Percentiles rank a stretch among this genome's conserved stretches.
Conservation (phyloP, 2,888 invertebrate species). For the Coelinius sp. region DNA sequence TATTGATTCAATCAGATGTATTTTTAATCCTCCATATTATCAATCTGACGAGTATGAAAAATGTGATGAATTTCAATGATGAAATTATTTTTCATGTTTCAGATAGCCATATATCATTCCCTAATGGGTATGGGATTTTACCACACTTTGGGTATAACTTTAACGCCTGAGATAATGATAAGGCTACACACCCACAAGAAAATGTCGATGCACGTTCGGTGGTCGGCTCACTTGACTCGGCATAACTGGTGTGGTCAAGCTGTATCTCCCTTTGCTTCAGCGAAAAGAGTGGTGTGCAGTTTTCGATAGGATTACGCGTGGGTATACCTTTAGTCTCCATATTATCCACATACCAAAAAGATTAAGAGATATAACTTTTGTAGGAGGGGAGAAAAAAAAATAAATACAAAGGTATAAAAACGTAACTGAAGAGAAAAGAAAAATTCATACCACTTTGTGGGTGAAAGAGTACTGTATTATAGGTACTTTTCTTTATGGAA, state of each 20-base stretch:
- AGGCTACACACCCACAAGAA: conserved; percentile 6
- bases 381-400: neutral
- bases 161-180: conserved; percentile 12
- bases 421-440: neutral
- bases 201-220: conserved; percentile 27
- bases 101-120: neutral
- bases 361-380: conserved; percentile 1
- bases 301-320: conserved; percentile 38
- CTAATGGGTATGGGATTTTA: neutral
- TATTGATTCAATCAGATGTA: conserved; percentile 48
- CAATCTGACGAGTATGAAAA: neutral
- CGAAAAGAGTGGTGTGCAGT: conserved; percentile 7
- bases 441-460: conserved; percentile 15
- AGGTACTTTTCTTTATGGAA: conserved; percentile 46
- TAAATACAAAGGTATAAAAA: neutral
- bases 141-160: conserved; percentile 8
- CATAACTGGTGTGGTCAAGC: conserved; percentile 17
- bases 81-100: neutral
- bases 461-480: conserved; percentile 14
- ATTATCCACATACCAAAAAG: conserved; percentile 12
- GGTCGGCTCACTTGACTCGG: conserved; percentile 26
- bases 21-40: neutral
- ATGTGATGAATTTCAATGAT: neutral
- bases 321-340: conserved; percentile 19
- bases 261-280: conserved; percentile 6